Base-by-base conservation (phyloP, 53 echinoderm and acorn worm genomes). In the Crossaster papposus region DNA sequence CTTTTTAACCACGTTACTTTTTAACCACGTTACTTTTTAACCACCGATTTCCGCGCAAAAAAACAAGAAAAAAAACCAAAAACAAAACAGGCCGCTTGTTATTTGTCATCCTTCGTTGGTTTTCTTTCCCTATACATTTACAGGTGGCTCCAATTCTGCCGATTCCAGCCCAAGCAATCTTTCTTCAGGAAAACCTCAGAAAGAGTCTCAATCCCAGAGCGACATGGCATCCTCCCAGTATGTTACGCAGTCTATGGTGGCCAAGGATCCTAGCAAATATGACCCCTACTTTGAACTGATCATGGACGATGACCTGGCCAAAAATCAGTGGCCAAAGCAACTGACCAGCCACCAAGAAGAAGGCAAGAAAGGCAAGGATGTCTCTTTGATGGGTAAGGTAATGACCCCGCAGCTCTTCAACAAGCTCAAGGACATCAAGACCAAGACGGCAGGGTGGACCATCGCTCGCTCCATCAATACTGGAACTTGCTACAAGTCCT, bases 371-470 rank as follows among this genome's bases (percentile, higher is more conserved):
- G 81, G 81, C 20, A 81, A 77, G 44, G 51, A 51, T 36, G 58
- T 88, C 76, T 88, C 88, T 14, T 63, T 88, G 62, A 88, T 88
- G 88, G 88, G 54, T 10, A 77, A 88, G 37, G 88, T 88, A 2
- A 88, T 88, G 88, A 88, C 88, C 29, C 88, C 88, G 17, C 78
- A 77, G 78, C 88, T 88, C 88, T 88, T 88, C 64, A 58, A 88
- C 32, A 88, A 88, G 88, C 78, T 88, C 11, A 88, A 88, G 52
- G 63, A 88, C 64, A 38, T 88, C 36, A 88, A 77, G 64, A 77
- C 88, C 88, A 75, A 75, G 28, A 88, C 88, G 7, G 88, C 88
- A 15, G 78, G 78, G 22, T 88, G 88, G 88, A 88, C 77, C 44
- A 88, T 88, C 65, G 88, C 88, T 54, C 77, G 88, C 26, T 34